These are phyloP conservation scores for Piprites chloris DNA, from an alignment of 2,113 vertebrate genomes.

Conservation along the genomic window DNA sequence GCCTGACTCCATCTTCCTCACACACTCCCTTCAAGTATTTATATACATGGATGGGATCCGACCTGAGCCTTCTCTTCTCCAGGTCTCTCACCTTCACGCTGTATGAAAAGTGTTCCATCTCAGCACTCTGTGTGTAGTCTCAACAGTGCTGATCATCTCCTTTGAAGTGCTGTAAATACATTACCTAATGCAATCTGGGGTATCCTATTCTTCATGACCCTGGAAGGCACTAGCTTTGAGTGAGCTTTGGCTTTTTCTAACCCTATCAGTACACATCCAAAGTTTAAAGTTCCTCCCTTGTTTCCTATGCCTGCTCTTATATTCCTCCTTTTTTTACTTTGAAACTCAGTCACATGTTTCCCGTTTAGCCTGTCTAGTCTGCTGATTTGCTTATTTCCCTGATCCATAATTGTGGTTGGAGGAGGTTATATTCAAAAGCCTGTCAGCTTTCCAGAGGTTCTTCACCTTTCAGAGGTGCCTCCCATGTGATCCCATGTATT, in stretches of 20 bases:
- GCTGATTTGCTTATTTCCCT: not conserved
- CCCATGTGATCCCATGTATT: not conserved
- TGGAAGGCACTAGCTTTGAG: not conserved
- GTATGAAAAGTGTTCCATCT: not conserved
- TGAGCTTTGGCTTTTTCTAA: not conserved
- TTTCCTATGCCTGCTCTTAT: not conserved
- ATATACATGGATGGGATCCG: not conserved
- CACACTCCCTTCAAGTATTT: not conserved
- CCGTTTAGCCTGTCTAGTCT: not conserved
- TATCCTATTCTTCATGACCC: not conserved
- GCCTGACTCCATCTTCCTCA: not conserved
- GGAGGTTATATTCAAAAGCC: not conserved
- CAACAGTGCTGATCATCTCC: not conserved
- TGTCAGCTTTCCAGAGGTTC: not conserved
- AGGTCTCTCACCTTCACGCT: not conserved
- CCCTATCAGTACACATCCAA: not conserved
- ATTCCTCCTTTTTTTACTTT: not conserved
- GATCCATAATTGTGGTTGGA: not conserved
- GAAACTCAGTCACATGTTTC: not conserved
- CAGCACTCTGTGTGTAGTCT: not conserved
- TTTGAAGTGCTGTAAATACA: not conserved
- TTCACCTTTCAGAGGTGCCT: not conserved
- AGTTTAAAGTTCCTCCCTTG: not conserved
- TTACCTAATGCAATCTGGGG: not conserved
- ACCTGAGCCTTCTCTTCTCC: not conserved